phyloP scores from a whole-genome alignment of 2,888 invertebrate genomes.

The Ectobius pallidus region DNA sequence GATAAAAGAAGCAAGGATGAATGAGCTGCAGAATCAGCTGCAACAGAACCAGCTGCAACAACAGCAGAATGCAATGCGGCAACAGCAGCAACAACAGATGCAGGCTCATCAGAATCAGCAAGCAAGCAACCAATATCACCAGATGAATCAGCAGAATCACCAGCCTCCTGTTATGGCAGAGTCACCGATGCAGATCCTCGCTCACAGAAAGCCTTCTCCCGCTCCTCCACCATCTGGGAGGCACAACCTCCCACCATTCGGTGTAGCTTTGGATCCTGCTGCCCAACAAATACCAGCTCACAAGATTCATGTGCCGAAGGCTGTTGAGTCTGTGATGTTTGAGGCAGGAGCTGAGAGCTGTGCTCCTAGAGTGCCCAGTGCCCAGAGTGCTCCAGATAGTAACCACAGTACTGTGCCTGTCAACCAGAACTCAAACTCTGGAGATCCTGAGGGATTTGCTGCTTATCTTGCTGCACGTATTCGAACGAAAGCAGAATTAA shows the following conservation, averaged over 20 bases:
- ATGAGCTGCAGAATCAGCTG: slow-evolving; percentile 59
- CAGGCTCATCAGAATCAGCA: slow-evolving; percentile 43
- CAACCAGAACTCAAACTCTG: slow-evolving; percentile 45
- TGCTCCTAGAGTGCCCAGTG: neutral
- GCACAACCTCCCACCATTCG: slow-evolving; percentile 8
- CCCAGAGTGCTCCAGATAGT: neutral
- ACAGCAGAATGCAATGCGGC: slow-evolving; percentile 50
- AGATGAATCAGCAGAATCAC: slow-evolving; percentile 18
- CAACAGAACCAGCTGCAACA: slow-evolving; percentile 55
- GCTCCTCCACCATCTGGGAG: slow-evolving; percentile 16
- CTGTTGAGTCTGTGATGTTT: slow-evolving; percentile 30
- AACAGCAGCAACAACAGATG: slow-evolving; percentile 51
- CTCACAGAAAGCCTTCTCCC: slow-evolving; percentile 18
- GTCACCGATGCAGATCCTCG: neutral
- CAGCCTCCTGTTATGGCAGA: slow-evolving; percentile 21
- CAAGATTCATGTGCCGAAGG: slow-evolving; percentile 34
- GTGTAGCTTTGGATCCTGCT: neutral
- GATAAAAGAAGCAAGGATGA: slow-evolving; percentile 60
- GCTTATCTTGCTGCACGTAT: slow-evolving; percentile 73
- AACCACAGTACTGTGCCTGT: neutral
- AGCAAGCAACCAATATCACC: slow-evolving; percentile 20
- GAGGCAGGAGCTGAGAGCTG: slow-evolving; percentile 18
- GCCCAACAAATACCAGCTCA: slow-evolving; percentile 20
- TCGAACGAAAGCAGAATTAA: slow-evolving; percentile 85
- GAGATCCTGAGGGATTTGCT: slow-evolving; percentile 61